Evolutionary conservation across 2,888 invertebrate genomes (phyloP), one percentile per base, ranked within the genome.

Genomic region (Kuschelorhynchus macadamiae): DNA sequence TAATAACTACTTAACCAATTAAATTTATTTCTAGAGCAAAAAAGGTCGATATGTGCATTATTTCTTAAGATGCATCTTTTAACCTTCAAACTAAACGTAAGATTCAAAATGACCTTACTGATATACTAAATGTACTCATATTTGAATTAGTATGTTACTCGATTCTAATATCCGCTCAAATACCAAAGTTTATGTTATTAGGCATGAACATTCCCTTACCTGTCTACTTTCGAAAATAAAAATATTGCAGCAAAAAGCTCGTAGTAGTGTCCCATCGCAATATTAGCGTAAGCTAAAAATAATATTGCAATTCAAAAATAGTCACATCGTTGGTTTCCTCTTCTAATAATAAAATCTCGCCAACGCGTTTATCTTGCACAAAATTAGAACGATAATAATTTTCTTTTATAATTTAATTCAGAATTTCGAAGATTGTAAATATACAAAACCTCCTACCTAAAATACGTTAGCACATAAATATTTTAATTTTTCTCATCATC

Each of bases 361-460:
- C 64, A 46, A 64, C 64, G 64, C 56, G 32, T 64, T 64, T 64
- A 18, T 39, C n/a, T 47, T 55, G 39, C 9, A 49, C 49, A 11
- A 16, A 61, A 55, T 53, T 64, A 64, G 47, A 56, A 12, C 47
- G 33, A 49, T 47, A 47, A 50, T 25, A 53, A 32, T 50, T 56
- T 64, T 25, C n/a, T 25, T 65, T 59, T 59, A 41, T 44, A 49
- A 59, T 49, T 42, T 52, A 33, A 42, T 49, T 56, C 49, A 42
- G 44, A 57, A 65, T 57, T 59, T 57, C 65, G 18, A 32, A 42
- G 36, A 65, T 56, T 59, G 65, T 57, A 65, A 65, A 65, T 65
- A 65, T 52, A 65, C 65, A 65, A 50, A 57, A 30, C 50, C 42
- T 36, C 65, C 57, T 59, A 50, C 39, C 12, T 12, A 25, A 62